Conservation (phyloP, 2,113 vertebrate genomes). For the Phylloscopus trochiloides region DNA sequence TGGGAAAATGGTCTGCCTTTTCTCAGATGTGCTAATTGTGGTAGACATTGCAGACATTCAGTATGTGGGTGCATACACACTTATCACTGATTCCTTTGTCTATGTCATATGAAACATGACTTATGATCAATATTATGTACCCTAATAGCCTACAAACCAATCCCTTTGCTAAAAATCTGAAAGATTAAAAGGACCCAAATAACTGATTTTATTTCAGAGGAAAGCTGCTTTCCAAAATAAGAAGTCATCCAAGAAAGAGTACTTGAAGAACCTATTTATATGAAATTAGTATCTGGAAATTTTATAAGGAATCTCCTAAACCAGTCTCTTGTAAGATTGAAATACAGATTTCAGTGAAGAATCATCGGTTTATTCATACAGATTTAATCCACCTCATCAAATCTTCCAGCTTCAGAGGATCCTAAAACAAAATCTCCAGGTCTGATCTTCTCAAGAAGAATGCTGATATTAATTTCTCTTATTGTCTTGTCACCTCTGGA, state of each 20-base stretch:
- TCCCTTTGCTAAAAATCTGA: neutral
- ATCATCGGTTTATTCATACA: neutral
- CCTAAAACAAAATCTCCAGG: neutral
- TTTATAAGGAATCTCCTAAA: neutral
- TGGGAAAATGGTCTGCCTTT: neutral
- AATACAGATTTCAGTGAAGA: neutral
- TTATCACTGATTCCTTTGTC: neutral
- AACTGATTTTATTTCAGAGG: neutral
- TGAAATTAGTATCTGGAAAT: neutral
- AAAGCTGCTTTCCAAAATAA: neutral
- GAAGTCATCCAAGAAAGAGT: neutral
- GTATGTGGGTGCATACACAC: neutral
- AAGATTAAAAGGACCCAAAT: neutral
- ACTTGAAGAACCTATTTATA: neutral
- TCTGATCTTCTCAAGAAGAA: neutral
- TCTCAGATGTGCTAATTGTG: neutral
- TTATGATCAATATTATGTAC: neutral
- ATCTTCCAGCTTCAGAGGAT: neutral
- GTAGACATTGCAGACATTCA: neutral
- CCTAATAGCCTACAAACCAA: neutral
- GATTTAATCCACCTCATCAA: neutral
- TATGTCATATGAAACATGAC: neutral
- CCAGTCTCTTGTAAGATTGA: neutral
- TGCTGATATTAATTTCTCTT: neutral
- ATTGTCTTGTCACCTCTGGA: neutral